Conservation (phyloP, 2,797 vertebrate genomes). For the Cyclopterus lumpus region DNA sequence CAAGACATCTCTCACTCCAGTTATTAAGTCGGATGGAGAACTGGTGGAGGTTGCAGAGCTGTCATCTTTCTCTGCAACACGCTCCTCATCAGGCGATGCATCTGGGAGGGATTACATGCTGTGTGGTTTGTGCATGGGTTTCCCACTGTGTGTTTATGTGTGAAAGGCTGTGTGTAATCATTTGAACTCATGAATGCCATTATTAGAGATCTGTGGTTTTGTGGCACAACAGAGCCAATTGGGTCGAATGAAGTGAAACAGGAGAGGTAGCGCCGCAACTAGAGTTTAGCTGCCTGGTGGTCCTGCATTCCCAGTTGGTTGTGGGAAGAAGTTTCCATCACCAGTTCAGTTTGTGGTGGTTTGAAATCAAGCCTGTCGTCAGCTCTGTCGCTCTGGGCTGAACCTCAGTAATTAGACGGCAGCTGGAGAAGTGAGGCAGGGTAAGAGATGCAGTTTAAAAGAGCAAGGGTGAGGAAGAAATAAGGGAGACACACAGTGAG, state of each 20-base stretch:
- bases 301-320: conserved; percentile 24
- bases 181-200: conserved; percentile 35
- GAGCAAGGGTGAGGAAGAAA: background rate
- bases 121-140: conserved; percentile 33
- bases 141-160: conserved; percentile 28
- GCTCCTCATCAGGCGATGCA: conserved; percentile 33
- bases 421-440: conserved; percentile 36
- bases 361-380: conserved; percentile 50
- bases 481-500: background rate
- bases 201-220: conserved; percentile 44
- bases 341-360: conserved; percentile 43
- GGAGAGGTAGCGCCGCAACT: background rate
- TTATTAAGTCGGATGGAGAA: conserved; percentile 22
- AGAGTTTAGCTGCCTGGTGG: conserved; percentile 40
- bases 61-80: conserved; percentile 33
- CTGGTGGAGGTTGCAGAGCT: conserved; percentile 17
- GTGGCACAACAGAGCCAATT: conserved; percentile 24
- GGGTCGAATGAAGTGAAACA: conserved; percentile 14
- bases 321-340: conserved; percentile 56
- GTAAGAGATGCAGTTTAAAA: conserved; percentile 29
- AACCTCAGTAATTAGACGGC: conserved; percentile 35
- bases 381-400: conserved; percentile 28
- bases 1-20: conserved; percentile 22
- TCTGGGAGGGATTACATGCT: conserved; percentile 56
- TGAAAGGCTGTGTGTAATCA: conserved; percentile 24